Base-by-base conservation (phyloP, 2,113 vertebrate genomes). In the Rhineura floridana region DNA sequence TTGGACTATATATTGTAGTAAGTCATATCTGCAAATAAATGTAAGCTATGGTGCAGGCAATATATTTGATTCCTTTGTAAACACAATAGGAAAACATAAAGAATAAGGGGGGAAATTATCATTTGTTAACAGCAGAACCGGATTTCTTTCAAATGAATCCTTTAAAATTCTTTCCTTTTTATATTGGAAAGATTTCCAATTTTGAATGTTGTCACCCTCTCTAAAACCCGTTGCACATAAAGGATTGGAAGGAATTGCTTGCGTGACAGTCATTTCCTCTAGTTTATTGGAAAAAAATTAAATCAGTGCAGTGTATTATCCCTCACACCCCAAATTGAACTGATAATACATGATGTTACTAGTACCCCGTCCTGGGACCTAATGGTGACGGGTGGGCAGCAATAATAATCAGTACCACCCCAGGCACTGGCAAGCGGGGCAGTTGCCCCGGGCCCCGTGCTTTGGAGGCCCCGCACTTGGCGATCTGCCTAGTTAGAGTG, bases 61-160 rank as follows among this genome's bases (percentile, higher is more conserved):
- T 87, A 87, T 42, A 39, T 80, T 70, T 44, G 33, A 67, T 70
- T 81, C 30, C 25, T 81, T 79, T 87, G 25, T 44, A 87, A 81
- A 81, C 9, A 8, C 73, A 30, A 72, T 46, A 17, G 19, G 33
- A 81, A 59, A 81, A 46, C 44, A 48, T 44, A 70, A 79, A 79
- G 36, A 50, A 80, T 6, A 42, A 42, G n/a, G 79, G 21, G 44
- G 30, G 50, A 67, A 36, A 33, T 25, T 55, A 28, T 48, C 23
- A 65, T 78, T 78, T 86, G 33, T 44, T 78, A 65, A 33, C 30
- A 39, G 30, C 59, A 86, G 59, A 48, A 17, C 2, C 11, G 10
- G 21, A 52, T 25, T 63, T 62, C n/a, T 63, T 28, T 10, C 21
- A 63, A 50, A 17, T 4, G 15, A 36, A 12, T 69, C 21, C 19